Percentiles rank a stretch among this genome's conserved stretches.
Evolutionary conservation across 2,888 invertebrate genomes (phyloP).

Genomic region (Andrena fulva): DNA sequence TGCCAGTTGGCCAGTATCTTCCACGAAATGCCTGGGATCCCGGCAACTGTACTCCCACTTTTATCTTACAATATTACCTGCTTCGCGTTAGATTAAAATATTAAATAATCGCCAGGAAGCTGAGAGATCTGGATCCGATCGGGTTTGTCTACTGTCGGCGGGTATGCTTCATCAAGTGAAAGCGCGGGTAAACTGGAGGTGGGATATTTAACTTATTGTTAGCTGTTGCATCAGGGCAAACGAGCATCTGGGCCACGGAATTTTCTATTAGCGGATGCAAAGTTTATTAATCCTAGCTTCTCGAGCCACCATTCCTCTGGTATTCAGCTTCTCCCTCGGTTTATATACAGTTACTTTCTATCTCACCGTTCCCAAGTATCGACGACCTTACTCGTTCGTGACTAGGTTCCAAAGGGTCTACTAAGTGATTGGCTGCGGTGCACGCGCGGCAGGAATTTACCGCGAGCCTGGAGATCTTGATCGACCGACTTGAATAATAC

Average conservation of each 20-base stretch:
- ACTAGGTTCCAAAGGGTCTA: constrained; percentile 64
- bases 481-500: constrained; percentile 32
- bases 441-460: constrained; percentile 51
- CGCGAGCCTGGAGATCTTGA: constrained; percentile 11
- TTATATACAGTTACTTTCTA: constrained; percentile 6
- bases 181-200: background rate
- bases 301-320: no score
- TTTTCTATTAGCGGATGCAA: background rate
- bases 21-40: no score
- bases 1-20: background rate
- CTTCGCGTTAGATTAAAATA: no score
- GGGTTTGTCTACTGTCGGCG: background rate
- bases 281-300: constrained; percentile 24
- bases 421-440: constrained; percentile 70
- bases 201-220: constrained; percentile 48
- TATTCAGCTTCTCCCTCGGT: background rate
- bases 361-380: constrained; percentile 25
- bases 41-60: no score
- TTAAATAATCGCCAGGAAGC: no score
- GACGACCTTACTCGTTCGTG: constrained; percentile 66
- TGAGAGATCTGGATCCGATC: background rate
- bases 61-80: background rate
- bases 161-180: constrained; percentile 7
- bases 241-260: background rate
- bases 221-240: constrained; percentile 7